Evolutionary conservation across 2,113 vertebrate genomes (phyloP).

Genomic region (Polypterus bichir): DNA sequence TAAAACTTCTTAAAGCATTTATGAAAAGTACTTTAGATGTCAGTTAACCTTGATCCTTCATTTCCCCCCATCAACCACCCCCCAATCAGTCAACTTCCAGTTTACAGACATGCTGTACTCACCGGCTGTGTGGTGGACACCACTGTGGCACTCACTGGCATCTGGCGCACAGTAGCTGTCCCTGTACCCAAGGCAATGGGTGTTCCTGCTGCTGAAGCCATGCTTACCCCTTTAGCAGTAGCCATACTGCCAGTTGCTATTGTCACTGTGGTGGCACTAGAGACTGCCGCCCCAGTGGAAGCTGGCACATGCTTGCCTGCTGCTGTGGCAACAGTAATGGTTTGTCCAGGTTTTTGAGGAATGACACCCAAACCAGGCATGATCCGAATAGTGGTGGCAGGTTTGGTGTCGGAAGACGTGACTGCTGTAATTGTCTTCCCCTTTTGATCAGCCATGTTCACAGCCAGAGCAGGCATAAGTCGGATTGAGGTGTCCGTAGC

Average conservation of each 20-base stretch:
- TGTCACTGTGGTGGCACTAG: conserved; percentile 63
- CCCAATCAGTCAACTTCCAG: neutral
- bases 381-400: conserved; percentile 77
- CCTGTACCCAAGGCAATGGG: conserved; percentile 66
- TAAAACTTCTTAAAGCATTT: too few relatives aligned
- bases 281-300: conserved; percentile 31
- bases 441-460: conserved; percentile 81
- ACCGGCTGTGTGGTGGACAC: conserved; percentile 75
- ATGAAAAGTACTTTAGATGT: too few relatives aligned
- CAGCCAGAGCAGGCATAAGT: conserved; percentile 82
- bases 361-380: conserved; percentile 87
- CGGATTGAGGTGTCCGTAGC: conserved; percentile 65
- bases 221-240: conserved; percentile 61
- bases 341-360: conserved; percentile 74
- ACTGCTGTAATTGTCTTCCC: conserved; percentile 58
- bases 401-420: conserved; percentile 65
- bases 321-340: conserved; percentile 67
- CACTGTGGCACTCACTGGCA: conserved; percentile 72
- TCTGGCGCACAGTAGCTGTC: conserved; percentile 71
- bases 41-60: too few relatives aligned
- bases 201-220: conserved; percentile 56
- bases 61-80: too few relatives aligned
- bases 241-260: conserved; percentile 59
- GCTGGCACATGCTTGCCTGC: conserved; percentile 52
- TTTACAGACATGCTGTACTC: too few relatives aligned